Evolutionary conservation across 2,113 vertebrate genomes (phyloP), one percentile per base, ranked within the genome.

Genomic region (Zeus faber): DNA sequence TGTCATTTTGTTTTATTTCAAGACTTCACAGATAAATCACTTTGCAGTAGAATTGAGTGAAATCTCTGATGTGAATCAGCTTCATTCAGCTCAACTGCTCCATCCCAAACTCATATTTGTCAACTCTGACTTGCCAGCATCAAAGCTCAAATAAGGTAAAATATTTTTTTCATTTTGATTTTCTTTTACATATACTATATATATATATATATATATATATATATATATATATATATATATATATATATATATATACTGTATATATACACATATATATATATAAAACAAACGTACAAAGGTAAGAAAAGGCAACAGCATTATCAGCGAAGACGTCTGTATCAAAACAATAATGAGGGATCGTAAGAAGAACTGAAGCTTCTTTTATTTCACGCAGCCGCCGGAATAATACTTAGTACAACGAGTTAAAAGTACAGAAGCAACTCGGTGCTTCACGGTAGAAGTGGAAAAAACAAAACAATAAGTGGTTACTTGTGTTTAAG

Each of bases 61-160:
- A 61, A 74, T 75, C 52, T 52, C 44, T 62, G 13, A 46, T 65
- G 17, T 44, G 51, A 57, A 64, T 76, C 66, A 71, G 54, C 25
- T 68, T 63, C 58, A 71, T 60, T 75, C 57, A 48, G 33, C 65
- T 22, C 69, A 76, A 57, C 69, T 64, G 20, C 45, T 43, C 17
- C 6, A 43, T 55, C 74, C 53, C 46, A 76, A 79, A 79, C 61
- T 58, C 67, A 68, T 55, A 75, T 81, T 78, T 66, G 72, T 70
- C 74, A 85, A 91, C 89, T 89, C 87, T 88, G 87, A 89, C 88
- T 89, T 81, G 78, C 88, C 91, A 79, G 89, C 90, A 91, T 90
- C 89, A 92, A 92, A 92, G 89, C 86, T 88, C 81, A 84, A 83
- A 85, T 64, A 60, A 65, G 68, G 73, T 76, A 74, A 76, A 67